phyloP scores from a whole-genome alignment of 2,113 vertebrate genomes.

The Phainopepla nitens region DNA sequence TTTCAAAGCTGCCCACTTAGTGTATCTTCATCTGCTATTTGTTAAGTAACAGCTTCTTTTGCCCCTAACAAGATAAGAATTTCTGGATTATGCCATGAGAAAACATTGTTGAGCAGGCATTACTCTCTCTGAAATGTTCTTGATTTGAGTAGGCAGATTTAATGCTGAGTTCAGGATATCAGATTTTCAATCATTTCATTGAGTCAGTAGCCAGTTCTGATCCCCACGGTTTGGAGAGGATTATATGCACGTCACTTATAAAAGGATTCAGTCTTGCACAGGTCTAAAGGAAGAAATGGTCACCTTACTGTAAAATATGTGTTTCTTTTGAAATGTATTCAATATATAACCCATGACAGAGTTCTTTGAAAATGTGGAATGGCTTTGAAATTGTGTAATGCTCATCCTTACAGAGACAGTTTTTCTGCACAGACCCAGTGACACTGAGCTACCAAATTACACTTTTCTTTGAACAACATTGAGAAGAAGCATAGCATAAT shows the following conservation, averaged over 20 bases:
- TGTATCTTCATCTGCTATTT: background rate
- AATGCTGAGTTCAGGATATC: background rate
- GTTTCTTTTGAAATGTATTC: background rate
- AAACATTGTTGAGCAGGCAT: background rate
- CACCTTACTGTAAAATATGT: background rate
- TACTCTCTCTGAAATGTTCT: background rate
- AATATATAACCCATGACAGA: background rate
- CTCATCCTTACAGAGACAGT: background rate
- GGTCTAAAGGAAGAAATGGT: background rate
- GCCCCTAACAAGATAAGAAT: background rate
- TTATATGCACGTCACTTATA: background rate
- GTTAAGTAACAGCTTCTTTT: background rate
- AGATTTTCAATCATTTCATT: background rate
- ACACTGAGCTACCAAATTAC: background rate
- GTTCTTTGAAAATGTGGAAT: background rate
- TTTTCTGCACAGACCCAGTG: background rate
- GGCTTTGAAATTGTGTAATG: background rate
- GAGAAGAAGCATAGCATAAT: background rate
- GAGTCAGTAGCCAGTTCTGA: background rate
- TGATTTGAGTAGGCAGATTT: background rate
- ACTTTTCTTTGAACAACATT: background rate
- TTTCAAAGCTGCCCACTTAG: background rate
- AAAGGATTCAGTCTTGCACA: background rate
- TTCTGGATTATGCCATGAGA: background rate
- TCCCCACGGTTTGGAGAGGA: background rate